Base-by-base conservation (phyloP, 2,888 invertebrate species). In the Priapulus caudatus region DNA sequence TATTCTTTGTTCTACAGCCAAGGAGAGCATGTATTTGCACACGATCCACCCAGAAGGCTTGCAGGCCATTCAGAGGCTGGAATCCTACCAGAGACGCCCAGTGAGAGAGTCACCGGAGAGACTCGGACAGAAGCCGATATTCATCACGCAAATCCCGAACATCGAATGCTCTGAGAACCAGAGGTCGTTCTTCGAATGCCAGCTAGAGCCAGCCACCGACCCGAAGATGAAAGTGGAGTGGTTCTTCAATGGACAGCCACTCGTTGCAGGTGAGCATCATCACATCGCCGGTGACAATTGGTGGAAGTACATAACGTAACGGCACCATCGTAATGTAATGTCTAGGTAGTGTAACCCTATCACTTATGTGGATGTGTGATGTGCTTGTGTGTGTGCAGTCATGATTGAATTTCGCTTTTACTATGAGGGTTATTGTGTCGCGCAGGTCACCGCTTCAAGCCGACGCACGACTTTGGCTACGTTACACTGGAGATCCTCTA, bases 221-320 rank as follows among this genome's bases (percentile, higher is more conserved):
- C 88, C 90, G 70, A 86, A 84, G 20, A 90, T 92, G 89, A 81
- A 83, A 21, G 86, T 92, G 51, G 91, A 92, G 75, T 93, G 90
- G 90, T 90, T 89, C 79, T 91, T 87, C 69, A 91, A 98, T 70
- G 90, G 86, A 23, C 84, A 90, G 69, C 76, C 84, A 1, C 67
- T 75, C 77, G 81, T 87, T 16, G 88, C 90, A 23, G 70, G 69
- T 71, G 52, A 55, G 65, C 52, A n/a, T n/a, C n/a, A n/a, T n/a
- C n/a, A n/a, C n/a, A n/a, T n/a, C n/a, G n/a, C n/a, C n/a, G n/a
- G n/a, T n/a, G n/a, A n/a, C n/a, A n/a, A n/a, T n/a, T n/a, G n/a
- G n/a, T n/a, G n/a, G n/a, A n/a, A n/a, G n/a, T n/a, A n/a, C n/a
- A n/a, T n/a, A n/a, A n/a, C n/a, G n/a, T n/a, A n/a, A n/a, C n/a